These are phyloP conservation scores for Syrphus vitripennis DNA, from an alignment of 2,888 invertebrate species.

Conservation along the genomic window DNA sequence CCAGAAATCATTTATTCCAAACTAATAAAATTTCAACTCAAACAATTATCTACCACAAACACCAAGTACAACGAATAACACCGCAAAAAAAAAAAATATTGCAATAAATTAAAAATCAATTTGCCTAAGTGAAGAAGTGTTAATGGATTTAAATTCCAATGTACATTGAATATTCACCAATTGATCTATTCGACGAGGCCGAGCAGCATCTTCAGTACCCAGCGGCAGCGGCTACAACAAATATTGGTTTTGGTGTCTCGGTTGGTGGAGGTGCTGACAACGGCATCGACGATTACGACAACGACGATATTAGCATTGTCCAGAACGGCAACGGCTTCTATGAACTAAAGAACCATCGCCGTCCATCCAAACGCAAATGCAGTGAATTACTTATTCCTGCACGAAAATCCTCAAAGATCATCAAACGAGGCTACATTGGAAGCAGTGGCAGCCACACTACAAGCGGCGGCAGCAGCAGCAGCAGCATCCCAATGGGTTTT, in stretches of 20 bases:
- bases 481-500: constrained; percentile 77
- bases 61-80: neutral
- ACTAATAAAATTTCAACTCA: neutral
- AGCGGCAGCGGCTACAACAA: constrained; percentile 32
- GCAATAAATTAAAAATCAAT: neutral
- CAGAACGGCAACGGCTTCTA: constrained; percentile 35
- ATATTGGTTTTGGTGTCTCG: constrained; percentile 32
- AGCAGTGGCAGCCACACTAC: constrained; percentile 44
- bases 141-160: constrained; percentile 67
- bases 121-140: constrained; percentile 32
- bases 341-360: constrained; percentile 2
- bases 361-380: constrained; percentile 52
- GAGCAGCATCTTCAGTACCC: constrained; percentile 59
- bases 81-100: neutral
- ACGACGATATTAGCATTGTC: constrained; percentile 16
- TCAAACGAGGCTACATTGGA: constrained; percentile 11
- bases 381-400: constrained; percentile 37
- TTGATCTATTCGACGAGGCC: constrained; percentile 62
- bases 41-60: neutral
- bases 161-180: constrained; percentile 65
- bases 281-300: neutral
- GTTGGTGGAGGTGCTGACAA: constrained; percentile 37
- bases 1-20: neutral
- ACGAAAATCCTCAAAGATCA: constrained; percentile 11
- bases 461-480: constrained; percentile 52